These are phyloP conservation scores for Myotis planiceps DNA, from an alignment of 2,797 vertebrate genomes.

Conservation along the genomic window DNA sequence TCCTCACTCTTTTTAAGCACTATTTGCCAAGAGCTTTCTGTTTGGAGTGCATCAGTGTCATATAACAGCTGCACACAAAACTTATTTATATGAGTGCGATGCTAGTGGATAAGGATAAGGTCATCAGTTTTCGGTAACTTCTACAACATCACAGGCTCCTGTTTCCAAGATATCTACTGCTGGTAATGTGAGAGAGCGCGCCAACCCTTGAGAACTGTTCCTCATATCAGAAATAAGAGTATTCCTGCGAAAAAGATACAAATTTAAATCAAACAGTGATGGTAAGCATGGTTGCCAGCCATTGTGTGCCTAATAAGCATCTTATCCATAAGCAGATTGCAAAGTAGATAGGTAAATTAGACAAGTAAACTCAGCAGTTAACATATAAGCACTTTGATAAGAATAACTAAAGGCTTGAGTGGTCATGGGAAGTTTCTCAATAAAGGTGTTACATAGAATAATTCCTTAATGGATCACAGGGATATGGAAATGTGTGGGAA, in stretches of 20 bases:
- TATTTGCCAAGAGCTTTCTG: conserved; percentile 1
- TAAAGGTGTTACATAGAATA: not conserved
- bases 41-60: not conserved
- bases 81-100: not conserved
- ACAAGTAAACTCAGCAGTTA: not conserved
- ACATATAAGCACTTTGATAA: not conserved
- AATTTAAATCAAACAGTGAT: not conserved
- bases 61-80: not conserved
- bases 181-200: not conserved
- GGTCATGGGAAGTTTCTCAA: not conserved
- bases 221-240: not conserved
- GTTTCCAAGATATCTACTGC: not conserved
- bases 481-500: not conserved
- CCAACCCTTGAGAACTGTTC: not conserved
- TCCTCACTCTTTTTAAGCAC: not conserved
- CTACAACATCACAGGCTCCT: not conserved
- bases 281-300: not conserved
- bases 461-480: not conserved
- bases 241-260: not conserved
- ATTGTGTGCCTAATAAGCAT: not conserved
- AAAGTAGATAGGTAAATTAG: not conserved
- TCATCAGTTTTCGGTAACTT: not conserved
- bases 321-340: not conserved
- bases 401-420: not conserved
- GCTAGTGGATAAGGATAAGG: not conserved